Base-by-base conservation (phyloP, 2,797 vertebrate species). In the Enteromius viviparus region DNA sequence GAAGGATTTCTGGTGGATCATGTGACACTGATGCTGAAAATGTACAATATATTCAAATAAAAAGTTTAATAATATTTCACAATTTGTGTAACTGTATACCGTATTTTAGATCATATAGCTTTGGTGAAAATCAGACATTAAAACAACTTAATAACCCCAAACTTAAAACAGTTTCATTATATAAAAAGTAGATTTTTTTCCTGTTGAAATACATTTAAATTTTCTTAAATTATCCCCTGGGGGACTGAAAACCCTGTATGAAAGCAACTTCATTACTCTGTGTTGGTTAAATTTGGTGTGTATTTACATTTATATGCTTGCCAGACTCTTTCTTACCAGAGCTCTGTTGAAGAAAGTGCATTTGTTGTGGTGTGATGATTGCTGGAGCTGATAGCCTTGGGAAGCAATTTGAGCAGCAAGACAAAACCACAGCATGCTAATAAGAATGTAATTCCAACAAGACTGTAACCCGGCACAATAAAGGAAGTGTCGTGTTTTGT, bases 391-490 rank as follows among this genome's bases (percentile, higher is more conserved):
- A 81, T 75, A 64, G 32, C 70, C 70, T 65, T 19, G 53, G 79
- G 69, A 21, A 64, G 55, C 29, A 49, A 64, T 51, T 64, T 62
- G 42, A 74, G 29, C 69, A 64, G 42, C 10, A 81, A 64, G 42
- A 74, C 80, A 74, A 81, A 81, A 81, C 70, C 80, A 81, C 80
- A 75, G 60, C 60, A 12, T 64, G 60, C 45, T 82, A 75, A 81
- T 62, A 81, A 26, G 29, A 75, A 26, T 60, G 51, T 51, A 75
- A 72, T 64, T 62, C 29, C 53, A 72, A 37, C 40, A 81, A 19
- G 53, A 60, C 66, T 45, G 49, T 26, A 80, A 58, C 9, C 7
- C 12, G 10, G 37, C 40, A 32, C 69, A 34, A n/a, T 37, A 77
- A 49, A 74, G 55, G 4, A 51, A 34, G 40, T 74, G 62, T 68